These are phyloP conservation scores for Spisula subtruncata DNA, from an alignment of 2,888 invertebrate genomes.

Conservation along the genomic window DNA sequence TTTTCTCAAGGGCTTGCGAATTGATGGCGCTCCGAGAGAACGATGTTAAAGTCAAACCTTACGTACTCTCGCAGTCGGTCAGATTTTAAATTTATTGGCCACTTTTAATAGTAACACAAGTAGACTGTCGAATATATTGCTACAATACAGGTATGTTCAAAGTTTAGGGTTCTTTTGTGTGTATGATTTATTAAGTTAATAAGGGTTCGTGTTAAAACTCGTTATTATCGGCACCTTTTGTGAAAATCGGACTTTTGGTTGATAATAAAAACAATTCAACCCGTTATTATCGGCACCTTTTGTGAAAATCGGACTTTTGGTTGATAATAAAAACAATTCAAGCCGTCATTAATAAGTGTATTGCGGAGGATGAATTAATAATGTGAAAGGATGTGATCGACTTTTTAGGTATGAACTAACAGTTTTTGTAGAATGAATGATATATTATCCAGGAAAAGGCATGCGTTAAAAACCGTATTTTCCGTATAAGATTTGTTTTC, in stretches of 20 bases:
- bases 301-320: not conserved
- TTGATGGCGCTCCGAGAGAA: not conserved
- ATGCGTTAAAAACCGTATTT: too few species aligned
- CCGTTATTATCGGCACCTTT: not conserved
- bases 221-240: not conserved
- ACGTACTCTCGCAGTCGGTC: not conserved
- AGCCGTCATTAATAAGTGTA: not conserved
- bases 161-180: not conserved
- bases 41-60: not conserved
- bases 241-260: not conserved
- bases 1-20: not conserved
- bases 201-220: not conserved
- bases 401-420: not conserved
- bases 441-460: too few species aligned
- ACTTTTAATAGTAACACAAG: not conserved
- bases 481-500: too few species aligned
- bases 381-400: not conserved
- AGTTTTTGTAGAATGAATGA: too few species aligned
- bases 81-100: not conserved
- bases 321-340: not conserved
- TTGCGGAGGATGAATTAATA: not conserved
- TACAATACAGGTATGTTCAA: not conserved
- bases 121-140: not conserved
- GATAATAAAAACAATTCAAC: not conserved
- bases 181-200: not conserved